These are phyloP conservation scores for Tapirus indicus DNA, from an alignment of 2,797 vertebrate genomes.

Conservation along the genomic window DNA sequence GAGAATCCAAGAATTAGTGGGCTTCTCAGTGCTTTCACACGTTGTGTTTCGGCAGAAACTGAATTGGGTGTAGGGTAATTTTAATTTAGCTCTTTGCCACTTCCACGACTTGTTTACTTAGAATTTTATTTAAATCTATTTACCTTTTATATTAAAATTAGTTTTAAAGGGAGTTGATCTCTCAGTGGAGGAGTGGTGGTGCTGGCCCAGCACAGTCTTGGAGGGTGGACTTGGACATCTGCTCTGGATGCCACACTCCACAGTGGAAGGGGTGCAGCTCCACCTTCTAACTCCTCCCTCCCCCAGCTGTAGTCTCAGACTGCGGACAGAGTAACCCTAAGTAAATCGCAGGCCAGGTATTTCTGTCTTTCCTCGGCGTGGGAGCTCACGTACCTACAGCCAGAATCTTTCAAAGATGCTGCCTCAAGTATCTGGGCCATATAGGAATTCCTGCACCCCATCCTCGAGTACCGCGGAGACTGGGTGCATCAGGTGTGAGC, in stretches of 20 bases:
- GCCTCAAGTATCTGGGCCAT: neutral
- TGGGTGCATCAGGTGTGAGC: neutral
- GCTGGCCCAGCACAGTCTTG: neutral
- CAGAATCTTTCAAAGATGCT: neutral
- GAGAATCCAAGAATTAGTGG: neutral
- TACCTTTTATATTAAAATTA: neutral
- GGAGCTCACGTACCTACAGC: neutral
- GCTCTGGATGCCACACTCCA: neutral
- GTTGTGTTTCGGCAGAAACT: neutral
- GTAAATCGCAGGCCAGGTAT: neutral
- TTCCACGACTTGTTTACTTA: neutral
- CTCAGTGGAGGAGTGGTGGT: neutral
- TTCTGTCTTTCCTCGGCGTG: neutral
- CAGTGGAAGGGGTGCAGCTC: neutral
- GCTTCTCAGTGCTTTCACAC: neutral
- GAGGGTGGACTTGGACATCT: neutral
- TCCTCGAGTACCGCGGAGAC: neutral
- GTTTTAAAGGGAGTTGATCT: neutral
- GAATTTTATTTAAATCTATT: neutral
- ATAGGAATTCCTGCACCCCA: neutral
- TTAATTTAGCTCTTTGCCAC: neutral
- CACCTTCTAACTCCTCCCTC: neutral
- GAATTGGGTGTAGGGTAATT: neutral
- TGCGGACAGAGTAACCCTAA: neutral
- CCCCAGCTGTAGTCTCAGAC: neutral